phyloP scores from a whole-genome alignment of 2,797 vertebrate genomes.

The Sphenopsis melanotis region DNA sequence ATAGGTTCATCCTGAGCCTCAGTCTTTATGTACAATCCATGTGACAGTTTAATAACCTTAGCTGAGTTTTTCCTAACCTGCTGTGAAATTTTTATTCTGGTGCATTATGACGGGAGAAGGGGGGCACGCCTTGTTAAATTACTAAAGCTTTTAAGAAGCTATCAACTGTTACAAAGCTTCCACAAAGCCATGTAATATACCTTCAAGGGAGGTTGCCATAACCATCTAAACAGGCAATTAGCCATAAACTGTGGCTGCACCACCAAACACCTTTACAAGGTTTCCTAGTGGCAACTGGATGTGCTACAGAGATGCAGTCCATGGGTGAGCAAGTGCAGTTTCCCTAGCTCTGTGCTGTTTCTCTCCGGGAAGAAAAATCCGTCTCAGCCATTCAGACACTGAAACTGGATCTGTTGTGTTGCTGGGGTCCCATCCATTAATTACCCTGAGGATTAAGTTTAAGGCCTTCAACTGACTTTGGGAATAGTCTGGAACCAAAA shows the following conservation, averaged over 20 bases:
- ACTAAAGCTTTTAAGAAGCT: not conserved
- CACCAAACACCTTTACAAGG: not conserved
- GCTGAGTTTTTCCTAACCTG: not conserved
- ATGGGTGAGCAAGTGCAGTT: not conserved
- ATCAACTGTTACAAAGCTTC: not conserved
- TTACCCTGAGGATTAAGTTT: not conserved
- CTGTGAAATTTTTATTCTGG: not conserved
- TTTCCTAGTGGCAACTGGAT: not conserved
- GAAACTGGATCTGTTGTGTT: not conserved
- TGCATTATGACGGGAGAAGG: rapidly evolving
- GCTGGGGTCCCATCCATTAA: not conserved
- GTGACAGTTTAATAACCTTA: not conserved
- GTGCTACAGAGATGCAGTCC: not conserved
- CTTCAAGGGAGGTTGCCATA: not conserved
- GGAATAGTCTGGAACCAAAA: not conserved
- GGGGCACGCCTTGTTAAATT: not conserved
- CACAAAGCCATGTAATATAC: not conserved
- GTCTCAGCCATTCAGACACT: not conserved
- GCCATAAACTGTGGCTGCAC: not conserved
- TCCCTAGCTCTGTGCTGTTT: not conserved
- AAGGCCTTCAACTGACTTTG: not conserved
- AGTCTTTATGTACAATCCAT: not conserved
- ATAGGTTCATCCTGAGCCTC: not conserved
- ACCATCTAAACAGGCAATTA: not conserved
- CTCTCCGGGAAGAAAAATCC: not conserved